Evolutionary conservation across 2,797 vertebrate species (phyloP).

Genomic region (Steatocranus sp.): DNA sequence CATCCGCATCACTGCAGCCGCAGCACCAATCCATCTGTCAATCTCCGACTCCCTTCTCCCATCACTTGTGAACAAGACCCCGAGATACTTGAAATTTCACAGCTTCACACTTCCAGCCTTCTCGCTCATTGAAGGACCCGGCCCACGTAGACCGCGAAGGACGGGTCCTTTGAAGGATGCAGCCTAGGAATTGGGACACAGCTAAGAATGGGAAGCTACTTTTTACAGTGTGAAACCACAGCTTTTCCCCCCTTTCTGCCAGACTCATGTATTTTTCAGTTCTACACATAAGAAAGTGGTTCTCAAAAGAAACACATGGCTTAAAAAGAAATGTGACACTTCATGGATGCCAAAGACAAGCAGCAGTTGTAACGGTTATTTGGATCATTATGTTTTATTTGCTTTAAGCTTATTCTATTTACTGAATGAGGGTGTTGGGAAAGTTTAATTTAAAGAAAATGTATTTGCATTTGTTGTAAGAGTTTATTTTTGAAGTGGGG

Average conservation of each 20-base stretch:
- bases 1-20: too few relatives aligned
- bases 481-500: neutral
- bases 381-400: neutral
- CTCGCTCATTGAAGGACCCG: neutral
- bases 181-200: neutral
- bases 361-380: neutral
- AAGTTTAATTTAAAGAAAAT: neutral
- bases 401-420: fast-evolving
- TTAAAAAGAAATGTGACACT: neutral
- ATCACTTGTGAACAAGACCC: too few relatives aligned
- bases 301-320: neutral
- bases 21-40: too few relatives aligned
- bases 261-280: neutral
- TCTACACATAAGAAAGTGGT: neutral
- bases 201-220: neutral
- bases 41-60: too few relatives aligned
- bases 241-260: fast-evolving
- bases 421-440: fast-evolving
- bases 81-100: too few relatives aligned
- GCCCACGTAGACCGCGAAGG: neutral
- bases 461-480: neutral
- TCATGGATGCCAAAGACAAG: fast-evolving
- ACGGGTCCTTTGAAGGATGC: fast-evolving
- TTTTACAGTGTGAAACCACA: neutral
- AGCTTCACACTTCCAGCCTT: fast-evolving